Evolutionary conservation across 2,113 vertebrate genomes (phyloP).

Genomic region (Circaetus gallicus): DNA sequence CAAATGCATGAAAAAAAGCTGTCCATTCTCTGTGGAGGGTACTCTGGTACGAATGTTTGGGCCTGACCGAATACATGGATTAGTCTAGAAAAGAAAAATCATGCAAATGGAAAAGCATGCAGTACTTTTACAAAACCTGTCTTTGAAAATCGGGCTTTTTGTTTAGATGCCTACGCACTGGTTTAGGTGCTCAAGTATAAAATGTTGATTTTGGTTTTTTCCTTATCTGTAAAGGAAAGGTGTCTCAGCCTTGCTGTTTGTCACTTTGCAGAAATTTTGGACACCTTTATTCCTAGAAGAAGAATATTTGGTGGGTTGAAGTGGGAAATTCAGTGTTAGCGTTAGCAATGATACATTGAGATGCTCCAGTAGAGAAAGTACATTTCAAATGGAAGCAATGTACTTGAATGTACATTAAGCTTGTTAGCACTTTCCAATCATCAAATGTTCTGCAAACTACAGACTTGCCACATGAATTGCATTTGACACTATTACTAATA

Average conservation of each 20-base stretch:
- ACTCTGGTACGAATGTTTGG: neutral
- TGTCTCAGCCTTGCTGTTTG: neutral
- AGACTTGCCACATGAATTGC: neutral
- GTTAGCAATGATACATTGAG: neutral
- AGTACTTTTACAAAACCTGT: neutral
- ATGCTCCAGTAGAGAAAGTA: neutral
- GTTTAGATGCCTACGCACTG: neutral
- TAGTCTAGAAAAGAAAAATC: neutral
- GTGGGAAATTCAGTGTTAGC: neutral
- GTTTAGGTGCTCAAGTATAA: neutral
- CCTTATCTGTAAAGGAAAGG: neutral
- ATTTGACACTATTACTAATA: slow-evolving; percentile 30
- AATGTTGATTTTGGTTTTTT: neutral
- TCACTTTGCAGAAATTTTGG: neutral
- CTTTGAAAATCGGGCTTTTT: neutral
- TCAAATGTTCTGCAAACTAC: neutral
- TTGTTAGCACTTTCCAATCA: slow-evolving; percentile 21
- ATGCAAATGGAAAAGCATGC: neutral
- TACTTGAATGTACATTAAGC: neutral
- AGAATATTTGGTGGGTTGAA: neutral
- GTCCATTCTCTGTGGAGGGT: neutral
- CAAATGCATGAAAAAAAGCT: neutral
- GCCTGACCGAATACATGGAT: neutral
- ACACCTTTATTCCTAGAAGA: neutral
- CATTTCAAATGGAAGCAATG: slow-evolving; percentile 28